phyloP scores from a whole-genome alignment of 2,888 invertebrate species.

The Heteropelma amictum region DNA sequence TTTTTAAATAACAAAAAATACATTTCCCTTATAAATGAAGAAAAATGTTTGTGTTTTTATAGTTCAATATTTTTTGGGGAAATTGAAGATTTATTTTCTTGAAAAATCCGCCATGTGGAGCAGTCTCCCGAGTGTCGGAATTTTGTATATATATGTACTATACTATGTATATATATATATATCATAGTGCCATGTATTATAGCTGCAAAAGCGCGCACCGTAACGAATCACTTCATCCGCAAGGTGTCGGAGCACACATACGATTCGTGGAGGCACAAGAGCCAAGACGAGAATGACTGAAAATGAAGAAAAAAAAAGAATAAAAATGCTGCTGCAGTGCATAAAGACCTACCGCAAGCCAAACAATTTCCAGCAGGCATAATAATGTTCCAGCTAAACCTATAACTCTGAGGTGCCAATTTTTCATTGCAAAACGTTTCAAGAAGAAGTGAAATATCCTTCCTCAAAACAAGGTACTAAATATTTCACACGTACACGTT shows the following conservation, averaged over 20 bases:
- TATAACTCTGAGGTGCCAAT: conserved; percentile 15
- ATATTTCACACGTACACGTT: not conserved
- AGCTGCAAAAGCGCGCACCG: conserved; percentile 48
- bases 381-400: conserved; percentile 13
- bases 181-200: conserved; percentile 5
- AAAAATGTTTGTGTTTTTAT: no score
- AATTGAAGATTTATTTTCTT: not conserved
- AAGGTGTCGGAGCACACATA: conserved; percentile 44
- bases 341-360: conserved; percentile 42
- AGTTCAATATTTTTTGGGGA: no score
- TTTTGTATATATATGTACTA: not conserved
- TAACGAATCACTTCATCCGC: conserved; percentile 63
- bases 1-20: no score
- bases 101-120: not conserved
- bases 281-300: conserved; percentile 7
- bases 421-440: not conserved
- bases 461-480: not conserved
- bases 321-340: conserved; percentile 23
- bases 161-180: conserved; percentile 1
- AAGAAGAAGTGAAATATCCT: not conserved
- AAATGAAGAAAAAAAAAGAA: conserved; percentile 2
- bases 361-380: conserved; percentile 36
- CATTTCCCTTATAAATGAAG: no score
- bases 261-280: not conserved
- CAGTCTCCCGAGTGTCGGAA: no score